Conservation (phyloP, 2,888 invertebrate species). For the Yponomeuta cagnagella region DNA sequence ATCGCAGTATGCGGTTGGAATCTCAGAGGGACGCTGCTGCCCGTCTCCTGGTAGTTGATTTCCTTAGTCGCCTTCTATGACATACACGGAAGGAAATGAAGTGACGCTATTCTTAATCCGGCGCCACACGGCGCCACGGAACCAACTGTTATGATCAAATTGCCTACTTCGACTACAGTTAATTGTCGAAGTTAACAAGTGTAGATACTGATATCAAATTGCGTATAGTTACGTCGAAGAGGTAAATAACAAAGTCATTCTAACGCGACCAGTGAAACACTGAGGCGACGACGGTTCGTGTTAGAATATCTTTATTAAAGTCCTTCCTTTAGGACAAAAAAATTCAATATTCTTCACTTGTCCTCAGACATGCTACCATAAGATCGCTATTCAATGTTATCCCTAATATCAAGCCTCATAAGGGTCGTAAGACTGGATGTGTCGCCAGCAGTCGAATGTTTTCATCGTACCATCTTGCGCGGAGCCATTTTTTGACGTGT, state of each 20-base stretch:
- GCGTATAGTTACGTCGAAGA: neutral
- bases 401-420: neutral
- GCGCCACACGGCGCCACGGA: too few relatives aligned
- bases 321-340: neutral
- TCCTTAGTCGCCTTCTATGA: too few relatives aligned
- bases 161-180: neutral
- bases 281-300: neutral
- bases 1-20: too few relatives aligned
- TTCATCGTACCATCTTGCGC: slow-evolving; percentile 21
- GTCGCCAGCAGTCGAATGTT: slow-evolving; percentile 15
- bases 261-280: neutral
- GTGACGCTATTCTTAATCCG: too few relatives aligned
- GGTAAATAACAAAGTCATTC: neutral
- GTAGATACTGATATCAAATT: neutral
- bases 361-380: neutral
- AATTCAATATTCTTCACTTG: neutral
- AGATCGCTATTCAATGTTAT: neutral
- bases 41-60: too few relatives aligned
- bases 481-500: slow-evolving; percentile 31
- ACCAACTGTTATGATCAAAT: neutral
- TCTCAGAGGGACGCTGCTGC: too few relatives aligned
- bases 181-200: neutral
- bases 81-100: too few relatives aligned
- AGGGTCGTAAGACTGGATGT: neutral
- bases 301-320: neutral